Evolutionary conservation across 2,113 vertebrate species (phyloP).

Genomic region (Platysternon megacephalum): DNA sequence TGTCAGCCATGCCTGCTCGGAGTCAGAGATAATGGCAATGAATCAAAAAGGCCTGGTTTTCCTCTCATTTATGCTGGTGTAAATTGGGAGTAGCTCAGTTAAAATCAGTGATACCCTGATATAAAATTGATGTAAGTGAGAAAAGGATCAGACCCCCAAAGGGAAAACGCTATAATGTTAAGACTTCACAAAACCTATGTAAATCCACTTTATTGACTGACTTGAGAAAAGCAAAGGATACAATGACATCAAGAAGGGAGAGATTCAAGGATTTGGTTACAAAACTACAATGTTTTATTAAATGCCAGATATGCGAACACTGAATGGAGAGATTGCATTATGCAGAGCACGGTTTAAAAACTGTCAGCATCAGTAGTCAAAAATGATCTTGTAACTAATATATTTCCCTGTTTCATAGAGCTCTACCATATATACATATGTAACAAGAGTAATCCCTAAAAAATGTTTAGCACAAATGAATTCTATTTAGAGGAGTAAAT

Average conservation of each 20-base stretch:
- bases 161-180: background rate
- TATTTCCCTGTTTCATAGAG: background rate
- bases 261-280: background rate
- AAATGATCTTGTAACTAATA: background rate
- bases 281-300: background rate
- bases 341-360: background rate
- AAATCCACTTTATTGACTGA: rapidly evolving
- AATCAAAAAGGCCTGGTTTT: background rate
- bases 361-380: background rate
- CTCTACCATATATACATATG: background rate
- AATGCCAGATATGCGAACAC: background rate
- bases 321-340: background rate
- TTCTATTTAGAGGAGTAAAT: background rate
- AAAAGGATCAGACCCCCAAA: background rate
- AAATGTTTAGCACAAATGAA: background rate
- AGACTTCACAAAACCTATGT: background rate
- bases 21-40: background rate
- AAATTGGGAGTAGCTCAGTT: background rate
- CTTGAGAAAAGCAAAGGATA: background rate
- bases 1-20: background rate
- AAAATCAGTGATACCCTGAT: background rate
- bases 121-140: background rate
- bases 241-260: background rate
- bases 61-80: background rate
- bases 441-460: background rate